phyloP scores from a whole-genome alignment of 2,888 invertebrate species.

The Eristalis pertinax region DNA sequence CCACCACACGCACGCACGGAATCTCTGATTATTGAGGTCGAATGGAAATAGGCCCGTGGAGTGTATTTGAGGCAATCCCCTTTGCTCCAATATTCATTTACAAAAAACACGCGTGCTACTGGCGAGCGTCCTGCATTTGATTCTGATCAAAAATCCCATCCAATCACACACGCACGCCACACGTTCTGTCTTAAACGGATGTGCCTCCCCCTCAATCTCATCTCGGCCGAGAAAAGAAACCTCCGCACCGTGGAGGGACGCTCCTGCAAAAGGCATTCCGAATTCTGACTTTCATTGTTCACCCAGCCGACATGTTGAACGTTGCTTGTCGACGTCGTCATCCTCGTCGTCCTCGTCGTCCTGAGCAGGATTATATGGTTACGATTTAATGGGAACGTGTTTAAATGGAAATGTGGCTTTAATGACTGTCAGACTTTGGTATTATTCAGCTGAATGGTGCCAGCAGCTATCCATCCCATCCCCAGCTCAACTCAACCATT shows the following conservation, averaged over 20 bases:
- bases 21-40: constrained; percentile 22
- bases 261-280: constrained; percentile 1
- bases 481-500: constrained; percentile 20
- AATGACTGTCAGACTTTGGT: constrained; percentile 68
- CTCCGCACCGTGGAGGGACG: neutral
- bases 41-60: constrained; percentile 23
- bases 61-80: constrained; percentile 35
- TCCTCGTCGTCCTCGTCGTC: neutral
- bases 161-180: neutral
- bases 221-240: neutral
- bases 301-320: constrained; percentile 26
- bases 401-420: constrained; percentile 71
- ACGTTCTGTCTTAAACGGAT: neutral
- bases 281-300: constrained; percentile 37
- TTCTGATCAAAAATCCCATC: constrained; percentile 31
- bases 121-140: constrained; percentile 33
- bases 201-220: constrained; percentile 7
- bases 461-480: constrained; percentile 29
- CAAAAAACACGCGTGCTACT: constrained; percentile 14
- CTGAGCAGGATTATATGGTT: constrained; percentile 41
- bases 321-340: neutral
- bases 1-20: neutral
- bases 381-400: constrained; percentile 72
- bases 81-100: constrained; percentile 26
- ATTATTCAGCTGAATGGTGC: constrained; percentile 66